Evolutionary conservation across 2,113 vertebrate species (phyloP).

Genomic region (Tragelaphus buxtoni): DNA sequence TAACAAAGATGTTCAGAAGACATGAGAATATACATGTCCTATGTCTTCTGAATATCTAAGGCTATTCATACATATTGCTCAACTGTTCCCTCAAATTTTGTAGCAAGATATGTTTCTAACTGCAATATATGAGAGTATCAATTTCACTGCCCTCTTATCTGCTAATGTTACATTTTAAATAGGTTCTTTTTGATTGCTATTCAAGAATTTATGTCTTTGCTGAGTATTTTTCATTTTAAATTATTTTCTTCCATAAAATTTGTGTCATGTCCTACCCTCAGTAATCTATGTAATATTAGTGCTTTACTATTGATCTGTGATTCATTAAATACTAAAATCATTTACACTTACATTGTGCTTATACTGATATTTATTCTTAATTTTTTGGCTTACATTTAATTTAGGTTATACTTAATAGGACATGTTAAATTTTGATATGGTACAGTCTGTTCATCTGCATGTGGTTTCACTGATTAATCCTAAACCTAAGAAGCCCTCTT

Average conservation of each 20-base stretch:
- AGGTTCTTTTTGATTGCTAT: neutral
- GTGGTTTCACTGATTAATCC: neutral
- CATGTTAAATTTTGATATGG: neutral
- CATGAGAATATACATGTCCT: neutral
- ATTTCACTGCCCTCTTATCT: neutral
- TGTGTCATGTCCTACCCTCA: neutral
- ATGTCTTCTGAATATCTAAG: neutral
- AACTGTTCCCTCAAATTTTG: conserved; percentile 6
- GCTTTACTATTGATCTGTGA: neutral
- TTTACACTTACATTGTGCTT: neutral
- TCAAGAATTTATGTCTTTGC: neutral
- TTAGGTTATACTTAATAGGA: neutral
- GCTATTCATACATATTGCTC: neutral
- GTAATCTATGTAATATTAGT: neutral
- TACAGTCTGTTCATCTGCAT: neutral
- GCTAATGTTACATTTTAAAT: neutral
- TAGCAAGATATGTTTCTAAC: neutral
- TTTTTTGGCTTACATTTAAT: neutral
- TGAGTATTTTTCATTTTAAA: neutral
- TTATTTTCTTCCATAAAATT: neutral
- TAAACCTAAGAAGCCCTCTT: neutral
- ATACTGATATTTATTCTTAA: neutral
- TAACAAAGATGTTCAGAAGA: neutral
- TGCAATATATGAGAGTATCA: neutral
- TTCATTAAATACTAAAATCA: neutral